Percentiles rank a stretch among this genome's conserved stretches.
These are phyloP conservation scores for Babyrousa celebensis DNA, from an alignment of 2,797 vertebrate species.

Conservation along the genomic window DNA sequence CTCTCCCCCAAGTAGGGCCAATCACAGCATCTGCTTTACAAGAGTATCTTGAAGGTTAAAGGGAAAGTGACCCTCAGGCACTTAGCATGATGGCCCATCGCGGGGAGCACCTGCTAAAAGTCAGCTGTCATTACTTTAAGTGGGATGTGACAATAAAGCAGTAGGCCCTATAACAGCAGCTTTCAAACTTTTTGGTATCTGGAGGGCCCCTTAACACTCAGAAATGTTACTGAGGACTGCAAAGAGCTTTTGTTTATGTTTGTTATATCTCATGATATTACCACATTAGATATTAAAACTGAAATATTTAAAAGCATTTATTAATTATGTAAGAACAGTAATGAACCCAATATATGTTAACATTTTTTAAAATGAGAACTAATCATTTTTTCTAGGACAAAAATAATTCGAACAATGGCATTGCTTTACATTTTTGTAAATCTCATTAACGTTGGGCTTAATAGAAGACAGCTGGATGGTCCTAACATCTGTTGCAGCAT, in stretches of 20 bases:
- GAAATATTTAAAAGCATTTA: constrained; percentile 43
- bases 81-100: background rate
- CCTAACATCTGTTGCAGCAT: background rate
- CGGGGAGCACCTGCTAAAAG: background rate
- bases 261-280: background rate
- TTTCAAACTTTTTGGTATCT: background rate
- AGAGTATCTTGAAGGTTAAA: background rate
- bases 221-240: background rate
- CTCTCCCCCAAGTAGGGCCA: background rate
- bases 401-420: background rate
- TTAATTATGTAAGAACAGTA: constrained; percentile 14
- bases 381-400: constrained; percentile 15
- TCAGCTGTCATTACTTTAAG: background rate
- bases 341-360: constrained; percentile 28
- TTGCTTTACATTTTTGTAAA: background rate
- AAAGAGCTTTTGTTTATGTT: background rate
- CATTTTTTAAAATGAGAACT: background rate
- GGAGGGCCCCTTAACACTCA: background rate
- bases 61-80: background rate
- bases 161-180: background rate
- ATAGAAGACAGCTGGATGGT: background rate
- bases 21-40: background rate
- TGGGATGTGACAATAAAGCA: background rate
- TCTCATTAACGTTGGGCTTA: background rate
- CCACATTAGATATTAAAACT: background rate